Evolutionary conservation across 2,113 vertebrate species (phyloP).

Genomic region (Tretioscincus oriximinensis): DNA sequence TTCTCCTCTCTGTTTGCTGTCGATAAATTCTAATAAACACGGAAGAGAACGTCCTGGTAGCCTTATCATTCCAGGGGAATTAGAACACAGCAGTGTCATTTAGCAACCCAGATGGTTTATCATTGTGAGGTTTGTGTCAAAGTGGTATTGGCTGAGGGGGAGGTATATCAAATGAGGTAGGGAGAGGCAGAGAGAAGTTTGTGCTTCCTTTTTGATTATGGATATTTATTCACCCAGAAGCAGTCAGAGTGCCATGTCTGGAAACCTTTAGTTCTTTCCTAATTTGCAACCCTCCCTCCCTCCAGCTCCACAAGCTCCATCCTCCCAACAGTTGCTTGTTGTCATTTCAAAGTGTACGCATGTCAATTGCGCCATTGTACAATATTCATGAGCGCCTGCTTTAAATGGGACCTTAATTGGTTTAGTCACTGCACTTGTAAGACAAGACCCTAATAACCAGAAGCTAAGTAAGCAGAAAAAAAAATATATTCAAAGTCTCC

Average conservation of each 20-base stretch:
- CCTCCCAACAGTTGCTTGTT: fast-evolving
- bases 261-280: slow-evolving; percentile 41
- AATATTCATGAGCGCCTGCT: slow-evolving; percentile 72
- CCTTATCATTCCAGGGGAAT: slow-evolving; percentile 72
- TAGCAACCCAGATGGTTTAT: slow-evolving; percentile 75
- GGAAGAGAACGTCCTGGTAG: slow-evolving; percentile 66
- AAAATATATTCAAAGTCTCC: slow-evolving; percentile 51
- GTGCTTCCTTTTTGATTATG: slow-evolving; percentile 69
- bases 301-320: not conserved
- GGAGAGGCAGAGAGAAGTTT: slow-evolving; percentile 57
- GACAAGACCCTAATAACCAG: slow-evolving; percentile 66
- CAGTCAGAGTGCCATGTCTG: slow-evolving; percentile 64
- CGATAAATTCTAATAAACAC: slow-evolving; percentile 77
- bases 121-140: slow-evolving; percentile 73
- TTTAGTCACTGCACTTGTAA: slow-evolving; percentile 67
- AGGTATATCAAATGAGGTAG: slow-evolving; percentile 69
- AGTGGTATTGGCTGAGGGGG: slow-evolving; percentile 67
- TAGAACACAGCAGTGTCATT: slow-evolving; percentile 74
- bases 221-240: slow-evolving; percentile 72
- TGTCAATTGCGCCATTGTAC: slow-evolving; percentile 65
- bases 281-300: fast-evolving
- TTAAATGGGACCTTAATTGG: slow-evolving; percentile 73
- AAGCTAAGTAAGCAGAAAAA: slow-evolving; percentile 62
- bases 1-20: slow-evolving; percentile 65
- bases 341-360: slow-evolving; percentile 60